Percentiles rank a stretch among this genome's conserved stretches.
These are phyloP conservation scores for Hippocampus comes DNA, from an alignment of 2,113 vertebrate species.

Conservation along the genomic window DNA sequence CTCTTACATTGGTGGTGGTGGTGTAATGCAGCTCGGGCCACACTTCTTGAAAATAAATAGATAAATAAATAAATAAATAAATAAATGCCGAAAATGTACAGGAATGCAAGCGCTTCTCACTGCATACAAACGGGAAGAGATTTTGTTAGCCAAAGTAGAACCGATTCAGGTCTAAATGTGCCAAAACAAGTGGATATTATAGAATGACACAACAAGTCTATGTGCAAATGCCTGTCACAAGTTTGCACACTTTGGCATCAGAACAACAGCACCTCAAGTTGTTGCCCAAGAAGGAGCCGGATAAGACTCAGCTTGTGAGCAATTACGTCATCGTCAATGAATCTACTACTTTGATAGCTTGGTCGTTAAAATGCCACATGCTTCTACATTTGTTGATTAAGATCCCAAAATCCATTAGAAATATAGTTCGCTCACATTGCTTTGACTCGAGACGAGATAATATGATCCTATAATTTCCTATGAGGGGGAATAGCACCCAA, in stretches of 20 bases:
- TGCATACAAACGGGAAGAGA: slow-evolving; percentile 29
- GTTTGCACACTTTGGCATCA: not conserved
- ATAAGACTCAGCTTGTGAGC: slow-evolving; percentile 1
- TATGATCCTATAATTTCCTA: not conserved
- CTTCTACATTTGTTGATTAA: not conserved
- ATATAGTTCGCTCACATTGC: not conserved
- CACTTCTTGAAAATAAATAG: not conserved
- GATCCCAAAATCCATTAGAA: not conserved
- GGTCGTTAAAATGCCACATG: not conserved
- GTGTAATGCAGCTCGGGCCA: not conserved
- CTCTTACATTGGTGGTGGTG: not conserved
- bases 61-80: not conserved
- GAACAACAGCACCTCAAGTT: slow-evolving; percentile 6
- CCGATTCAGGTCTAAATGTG: slow-evolving; percentile 31
- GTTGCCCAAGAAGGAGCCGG: not conserved
- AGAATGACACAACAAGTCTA: not conserved
- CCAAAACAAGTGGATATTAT: not conserved
- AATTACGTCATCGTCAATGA: not conserved
- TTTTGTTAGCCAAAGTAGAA: slow-evolving; percentile 30
- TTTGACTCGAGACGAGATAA: not conserved
- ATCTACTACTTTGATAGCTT: not conserved
- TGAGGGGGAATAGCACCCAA: not conserved
- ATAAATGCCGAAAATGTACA: not conserved
- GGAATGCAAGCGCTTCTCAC: not conserved
- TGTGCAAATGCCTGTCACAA: slow-evolving; percentile 16